Percentiles rank a stretch among this genome's conserved stretches.
phyloP scores from a whole-genome alignment of 2,113 vertebrate genomes.

The Amia ocellicauda region DNA sequence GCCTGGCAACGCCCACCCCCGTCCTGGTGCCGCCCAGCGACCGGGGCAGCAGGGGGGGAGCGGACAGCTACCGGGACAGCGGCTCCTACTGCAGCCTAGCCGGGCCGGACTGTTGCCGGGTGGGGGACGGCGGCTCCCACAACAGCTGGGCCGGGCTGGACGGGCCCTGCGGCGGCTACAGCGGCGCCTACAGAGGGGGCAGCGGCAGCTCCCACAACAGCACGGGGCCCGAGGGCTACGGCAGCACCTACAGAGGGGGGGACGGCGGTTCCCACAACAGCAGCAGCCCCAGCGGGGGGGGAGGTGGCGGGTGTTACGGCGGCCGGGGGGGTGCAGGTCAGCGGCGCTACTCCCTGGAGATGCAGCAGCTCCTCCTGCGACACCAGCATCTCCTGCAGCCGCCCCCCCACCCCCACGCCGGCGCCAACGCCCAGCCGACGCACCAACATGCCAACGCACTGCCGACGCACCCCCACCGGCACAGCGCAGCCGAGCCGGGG shows the following conservation, averaged over 20 bases:
- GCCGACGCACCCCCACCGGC: constrained; percentile 33
- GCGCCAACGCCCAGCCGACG: constrained; percentile 45
- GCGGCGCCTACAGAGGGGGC: constrained; percentile 56
- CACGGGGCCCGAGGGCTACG: constrained; percentile 35
- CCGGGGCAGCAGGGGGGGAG: too few species aligned
- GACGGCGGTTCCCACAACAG: constrained; percentile 56
- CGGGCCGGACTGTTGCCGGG: too few species aligned
- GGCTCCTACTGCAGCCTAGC: constrained; percentile 1
- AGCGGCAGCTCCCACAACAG: constrained; percentile 40
- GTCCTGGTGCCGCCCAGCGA: too few species aligned
- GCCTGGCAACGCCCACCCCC: too few species aligned
- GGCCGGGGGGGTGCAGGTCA: constrained; percentile 53
- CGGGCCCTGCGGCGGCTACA: constrained; percentile 58
- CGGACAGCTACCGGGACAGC: too few species aligned
- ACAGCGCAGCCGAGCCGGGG: constrained; percentile 48
- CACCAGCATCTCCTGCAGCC: constrained; percentile 68
- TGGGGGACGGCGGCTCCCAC: too few species aligned
- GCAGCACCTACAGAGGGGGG: constrained; percentile 37
- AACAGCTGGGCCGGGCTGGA: too few species aligned
- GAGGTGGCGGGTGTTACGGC: constrained; percentile 42
- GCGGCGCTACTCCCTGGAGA: constrained; percentile 69
- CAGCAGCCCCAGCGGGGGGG: constrained; percentile 46
- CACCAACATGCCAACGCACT: too few species aligned
- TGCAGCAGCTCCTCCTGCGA: constrained; percentile 64
- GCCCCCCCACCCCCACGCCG: constrained; percentile 50